Evolutionary conservation across 1,140 invertebrate genomes (phyloP).

Genomic region (Amyelois transitella): DNA sequence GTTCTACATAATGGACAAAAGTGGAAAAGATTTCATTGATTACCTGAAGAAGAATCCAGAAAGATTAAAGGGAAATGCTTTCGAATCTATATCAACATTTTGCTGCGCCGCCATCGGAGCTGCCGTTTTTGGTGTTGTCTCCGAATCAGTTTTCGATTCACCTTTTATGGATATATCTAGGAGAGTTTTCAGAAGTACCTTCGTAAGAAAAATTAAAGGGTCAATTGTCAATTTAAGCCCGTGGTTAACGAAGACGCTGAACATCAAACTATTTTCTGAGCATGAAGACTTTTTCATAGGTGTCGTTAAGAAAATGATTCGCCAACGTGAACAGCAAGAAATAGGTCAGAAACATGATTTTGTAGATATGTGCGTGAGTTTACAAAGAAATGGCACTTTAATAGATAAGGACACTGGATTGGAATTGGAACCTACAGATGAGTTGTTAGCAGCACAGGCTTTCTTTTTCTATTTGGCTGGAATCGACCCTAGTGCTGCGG

Average conservation of each 20-base stretch:
- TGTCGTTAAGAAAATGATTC: conserved; percentile 25
- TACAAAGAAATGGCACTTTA: conserved; percentile 29
- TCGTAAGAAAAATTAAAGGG: conserved; percentile 19
- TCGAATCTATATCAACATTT: conserved; percentile 24
- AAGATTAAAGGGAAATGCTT: conserved; percentile 13
- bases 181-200: conserved; percentile 11
- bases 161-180: conserved; percentile 30
- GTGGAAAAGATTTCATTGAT: conserved; percentile 35
- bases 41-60: conserved; percentile 29
- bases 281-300: conserved; percentile 35
- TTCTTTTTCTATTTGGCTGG: conserved; percentile 76
- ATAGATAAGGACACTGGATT: conserved; percentile 22
- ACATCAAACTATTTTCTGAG: conserved; percentile 27
- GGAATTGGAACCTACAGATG: conserved; percentile 39
- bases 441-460: conserved; percentile 70
- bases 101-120: conserved; percentile 28
- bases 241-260: conserved; percentile 18
- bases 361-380: conserved; percentile 29
- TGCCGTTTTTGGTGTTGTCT: conserved; percentile 32
- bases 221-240: conserved; percentile 13
- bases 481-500: conserved; percentile 66
- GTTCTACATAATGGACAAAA: conserved; percentile 52
- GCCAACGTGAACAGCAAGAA: conserved; percentile 10
- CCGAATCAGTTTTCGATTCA: conserved; percentile 27
- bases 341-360: conserved; percentile 31